Base-by-base conservation (phyloP, 2,113 vertebrate genomes). In the Corydoras maculifer region DNA sequence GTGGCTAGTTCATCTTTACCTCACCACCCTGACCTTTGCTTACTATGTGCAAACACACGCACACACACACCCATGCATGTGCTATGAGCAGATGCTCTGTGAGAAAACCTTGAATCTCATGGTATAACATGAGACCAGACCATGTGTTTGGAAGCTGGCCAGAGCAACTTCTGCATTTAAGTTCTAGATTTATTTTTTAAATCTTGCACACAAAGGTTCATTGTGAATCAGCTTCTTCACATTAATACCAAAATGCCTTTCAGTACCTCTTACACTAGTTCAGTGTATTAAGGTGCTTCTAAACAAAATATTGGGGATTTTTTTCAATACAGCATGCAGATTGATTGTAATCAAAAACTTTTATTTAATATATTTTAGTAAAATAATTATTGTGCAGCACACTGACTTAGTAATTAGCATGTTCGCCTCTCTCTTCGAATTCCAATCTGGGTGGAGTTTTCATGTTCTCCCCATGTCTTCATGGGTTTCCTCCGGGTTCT, bases 91-190 rank as follows among this genome's bases (percentile, higher is more conserved):
- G 73, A 81, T 80, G 77, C 30, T 72, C 58, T 75, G 70, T 59
- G 65, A 74, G 75, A 68, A 77, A 79, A 69, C 60, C 35, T 57
- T 48, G 64, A 76, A 77, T 71, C 72, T 74, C 72, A 74, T 68
- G 75, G 53, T 75, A 64, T 68, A 72, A 59, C 75, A 79, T 76
- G 58, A 77, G 75, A 74, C 71, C 64, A 70, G 58, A 67, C 49
- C 68, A 60, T 65, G 58, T 65, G 57, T 69, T 70, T 71, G 62
- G 59, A 35, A 49, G 15, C 55, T 61, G 61, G 43, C 49, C 57
- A 58, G 35, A 43, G 61, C 72, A 75, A 78, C 76, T 71, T 75
- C 64, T 78, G 68, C 73, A 68, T 68, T 66, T 9, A 55, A 66
- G 31, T 66, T 70, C 55, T 77, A 61, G 61, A 59, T 78, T 78